These are phyloP conservation scores for Argynnis bischoffii DNA, from an alignment of 2,888 invertebrate species.

Conservation along the genomic window DNA sequence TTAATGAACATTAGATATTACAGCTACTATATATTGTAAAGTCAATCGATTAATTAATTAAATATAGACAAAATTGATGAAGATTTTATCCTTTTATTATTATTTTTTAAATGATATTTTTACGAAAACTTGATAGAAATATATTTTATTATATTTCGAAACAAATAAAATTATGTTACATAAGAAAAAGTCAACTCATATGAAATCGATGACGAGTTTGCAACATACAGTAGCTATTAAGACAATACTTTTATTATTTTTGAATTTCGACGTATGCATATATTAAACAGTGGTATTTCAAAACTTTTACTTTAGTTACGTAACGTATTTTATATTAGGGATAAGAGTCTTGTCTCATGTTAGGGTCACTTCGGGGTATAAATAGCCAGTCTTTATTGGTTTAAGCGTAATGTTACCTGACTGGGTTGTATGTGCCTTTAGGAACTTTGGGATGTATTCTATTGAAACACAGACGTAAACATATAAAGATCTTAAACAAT, in stretches of 20 bases:
- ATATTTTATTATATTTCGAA: slow-evolving; percentile 1
- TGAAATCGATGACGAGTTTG: slow-evolving; percentile 3
- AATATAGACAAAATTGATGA: slow-evolving; percentile 8
- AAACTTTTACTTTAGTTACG: slow-evolving; percentile 2
- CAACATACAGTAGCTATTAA: slow-evolving; percentile 6
- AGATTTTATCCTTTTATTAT: too few species aligned
- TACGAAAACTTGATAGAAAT: neutral
- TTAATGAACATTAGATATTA: slow-evolving; percentile 12
- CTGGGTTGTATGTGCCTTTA: slow-evolving; percentile 31
- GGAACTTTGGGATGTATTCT: slow-evolving; percentile 35
- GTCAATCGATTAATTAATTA: slow-evolving; percentile 6
- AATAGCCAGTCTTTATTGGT: slow-evolving; percentile 40
- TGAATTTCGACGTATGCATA: neutral
- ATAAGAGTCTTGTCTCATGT: slow-evolving; percentile 28
- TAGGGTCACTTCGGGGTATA: slow-evolving; percentile 28
- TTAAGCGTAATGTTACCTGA: slow-evolving; percentile 39
- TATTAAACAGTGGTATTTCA: slow-evolving; percentile 8
- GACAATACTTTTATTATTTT: neutral
- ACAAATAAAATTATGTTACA: neutral
- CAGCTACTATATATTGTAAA: slow-evolving; percentile 14
- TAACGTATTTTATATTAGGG: slow-evolving; percentile 12
- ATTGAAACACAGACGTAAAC: neutral
- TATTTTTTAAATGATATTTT: neutral
- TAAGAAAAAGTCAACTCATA: neutral
- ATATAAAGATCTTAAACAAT: neutral